These are phyloP conservation scores for Lutjanus campechanus DNA, from an alignment of 2,797 vertebrate species.

Conservation along the genomic window DNA sequence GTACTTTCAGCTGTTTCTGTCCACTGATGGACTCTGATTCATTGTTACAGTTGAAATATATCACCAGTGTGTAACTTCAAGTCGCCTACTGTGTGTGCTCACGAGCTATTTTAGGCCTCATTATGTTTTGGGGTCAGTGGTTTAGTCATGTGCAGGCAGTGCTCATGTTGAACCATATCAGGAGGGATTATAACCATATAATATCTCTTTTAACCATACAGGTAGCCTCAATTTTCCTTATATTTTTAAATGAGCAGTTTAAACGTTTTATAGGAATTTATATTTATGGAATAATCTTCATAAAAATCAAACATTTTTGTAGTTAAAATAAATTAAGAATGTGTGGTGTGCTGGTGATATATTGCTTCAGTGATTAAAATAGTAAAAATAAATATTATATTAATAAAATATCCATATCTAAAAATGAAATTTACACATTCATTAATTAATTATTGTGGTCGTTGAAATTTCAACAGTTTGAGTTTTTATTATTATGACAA, in stretches of 20 bases:
- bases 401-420: not conserved
- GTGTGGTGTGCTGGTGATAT: not conserved
- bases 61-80: not conserved
- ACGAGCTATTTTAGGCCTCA: slow-evolving; percentile 42
- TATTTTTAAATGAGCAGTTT: not conserved
- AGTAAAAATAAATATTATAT: not conserved
- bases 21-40: not conserved
- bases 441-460: not conserved
- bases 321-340: not conserved
- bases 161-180: not conserved
- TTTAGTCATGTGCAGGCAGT: slow-evolving; percentile 22
- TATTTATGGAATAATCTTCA: not conserved
- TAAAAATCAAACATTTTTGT: not conserved
- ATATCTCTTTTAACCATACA: not conserved
- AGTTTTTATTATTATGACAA: not conserved
- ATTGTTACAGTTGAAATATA: not conserved
- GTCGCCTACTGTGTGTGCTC: not conserved
- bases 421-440: not conserved
- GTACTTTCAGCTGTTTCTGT: not conserved
- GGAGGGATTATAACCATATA: not conserved
- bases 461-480: not conserved
- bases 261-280: not conserved
- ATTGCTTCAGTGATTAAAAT: not conserved
- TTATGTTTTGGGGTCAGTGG: slow-evolving; percentile 49
- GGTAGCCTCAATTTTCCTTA: not conserved